Evolutionary conservation across 2,888 invertebrate genomes (phyloP).

Genomic region (Lepidocyrtinus sp.): DNA sequence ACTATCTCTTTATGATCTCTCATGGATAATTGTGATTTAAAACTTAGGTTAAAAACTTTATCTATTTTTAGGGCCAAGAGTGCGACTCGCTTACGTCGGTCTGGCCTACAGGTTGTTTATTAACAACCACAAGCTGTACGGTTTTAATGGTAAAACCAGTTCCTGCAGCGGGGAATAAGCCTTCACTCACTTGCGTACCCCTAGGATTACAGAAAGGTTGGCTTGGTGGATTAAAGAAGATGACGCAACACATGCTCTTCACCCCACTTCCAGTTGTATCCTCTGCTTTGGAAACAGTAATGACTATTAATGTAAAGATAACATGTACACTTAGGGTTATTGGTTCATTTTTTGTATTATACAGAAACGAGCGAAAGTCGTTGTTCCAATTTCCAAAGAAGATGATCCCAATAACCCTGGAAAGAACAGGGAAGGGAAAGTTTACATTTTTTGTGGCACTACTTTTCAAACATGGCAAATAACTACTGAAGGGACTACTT

Average conservation of each 20-base stretch:
- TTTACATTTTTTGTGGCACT: conserved; percentile 84
- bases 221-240: conserved; percentile 88
- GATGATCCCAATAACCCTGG: conserved; percentile 58
- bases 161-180: conserved; percentile 78
- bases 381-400: conserved; percentile 60
- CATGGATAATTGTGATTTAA: no score
- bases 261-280: conserved; percentile 74
- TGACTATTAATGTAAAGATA: conserved; percentile 70
- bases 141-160: conserved; percentile 81
- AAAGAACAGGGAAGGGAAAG: conserved; percentile 71
- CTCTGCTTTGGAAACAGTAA: conserved; percentile 70
- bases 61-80: conserved; percentile 83
- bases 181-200: conserved; percentile 77
- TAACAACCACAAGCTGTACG: conserved; percentile 94
- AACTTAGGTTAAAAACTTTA: no score
- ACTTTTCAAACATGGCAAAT: conserved; percentile 89
- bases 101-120: conserved; percentile 82
- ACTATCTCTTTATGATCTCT: no score
- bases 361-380: conserved; percentile 67
- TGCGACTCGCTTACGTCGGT: conserved; percentile 83
- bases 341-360: neutral
- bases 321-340: neutral
- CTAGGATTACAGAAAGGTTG: conserved; percentile 83
- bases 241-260: conserved; percentile 86
- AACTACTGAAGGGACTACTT: conserved; percentile 74